Conservation (phyloP, 2,113 vertebrate genomes). For the Athene noctua region DNA sequence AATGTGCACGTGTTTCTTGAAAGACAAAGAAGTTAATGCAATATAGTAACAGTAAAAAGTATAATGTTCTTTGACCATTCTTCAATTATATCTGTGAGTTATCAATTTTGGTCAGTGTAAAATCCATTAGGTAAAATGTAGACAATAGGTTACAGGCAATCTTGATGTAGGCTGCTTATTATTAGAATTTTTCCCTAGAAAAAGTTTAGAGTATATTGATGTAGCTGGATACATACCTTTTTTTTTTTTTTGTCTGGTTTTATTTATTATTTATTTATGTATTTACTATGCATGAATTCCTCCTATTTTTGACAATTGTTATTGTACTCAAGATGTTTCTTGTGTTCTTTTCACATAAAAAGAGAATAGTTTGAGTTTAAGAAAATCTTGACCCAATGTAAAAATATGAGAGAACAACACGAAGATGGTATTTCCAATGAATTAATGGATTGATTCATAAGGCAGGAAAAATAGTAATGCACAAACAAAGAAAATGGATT, state of each 20-base stretch:
- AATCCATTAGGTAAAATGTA: not conserved
- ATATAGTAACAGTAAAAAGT: not conserved
- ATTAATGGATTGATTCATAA: not conserved
- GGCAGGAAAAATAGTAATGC: not conserved
- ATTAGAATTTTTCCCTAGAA: not conserved
- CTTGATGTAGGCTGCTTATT: not conserved
- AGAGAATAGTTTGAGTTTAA: not conserved
- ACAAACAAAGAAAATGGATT: not conserved
- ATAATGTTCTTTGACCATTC: not conserved
- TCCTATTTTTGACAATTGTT: not conserved
- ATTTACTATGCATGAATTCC: not conserved
- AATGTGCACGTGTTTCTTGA: rapidly evolving
- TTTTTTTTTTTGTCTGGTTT: rapidly evolving
- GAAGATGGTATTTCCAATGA: not conserved
- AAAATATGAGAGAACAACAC: not conserved
- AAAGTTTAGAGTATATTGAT: not conserved
- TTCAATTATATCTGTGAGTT: not conserved
- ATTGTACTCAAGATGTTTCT: not conserved
- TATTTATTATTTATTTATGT: not conserved
- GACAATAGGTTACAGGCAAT: not conserved
- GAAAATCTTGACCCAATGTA: not conserved
- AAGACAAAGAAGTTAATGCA: not conserved
- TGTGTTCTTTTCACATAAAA: not conserved
- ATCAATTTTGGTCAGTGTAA: not conserved
- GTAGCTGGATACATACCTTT: not conserved